phyloP scores from a whole-genome alignment of 2,113 vertebrate species.

The Cygnus buccinator region DNA sequence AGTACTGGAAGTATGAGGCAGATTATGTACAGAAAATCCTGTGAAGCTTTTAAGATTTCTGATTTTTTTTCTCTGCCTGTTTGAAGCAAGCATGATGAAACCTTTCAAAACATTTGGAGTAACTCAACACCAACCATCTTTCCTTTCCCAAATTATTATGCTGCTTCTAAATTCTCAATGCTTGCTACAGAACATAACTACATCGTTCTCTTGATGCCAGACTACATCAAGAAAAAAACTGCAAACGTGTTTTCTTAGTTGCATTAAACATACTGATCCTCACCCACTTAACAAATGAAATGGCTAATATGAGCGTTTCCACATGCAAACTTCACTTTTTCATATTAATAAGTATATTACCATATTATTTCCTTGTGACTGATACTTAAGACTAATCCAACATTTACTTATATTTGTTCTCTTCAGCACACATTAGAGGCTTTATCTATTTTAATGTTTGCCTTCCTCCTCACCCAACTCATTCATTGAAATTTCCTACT shows the following conservation, averaged over 20 bases:
- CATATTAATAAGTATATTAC: not conserved
- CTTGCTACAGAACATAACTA: not conserved
- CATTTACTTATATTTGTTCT: not conserved
- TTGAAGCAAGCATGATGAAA: constrained; percentile 32
- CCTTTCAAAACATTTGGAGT: constrained; percentile 60
- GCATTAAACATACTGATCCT: not conserved
- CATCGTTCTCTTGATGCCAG: not conserved
- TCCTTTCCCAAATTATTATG: constrained; percentile 22
- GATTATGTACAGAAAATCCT: not conserved
- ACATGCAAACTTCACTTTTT: not conserved
- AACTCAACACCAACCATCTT: constrained; percentile 48
- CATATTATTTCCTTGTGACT: not conserved
- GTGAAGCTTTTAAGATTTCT: not conserved
- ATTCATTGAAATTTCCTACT: not conserved
- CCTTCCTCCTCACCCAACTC: not conserved
- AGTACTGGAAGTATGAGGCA: not conserved
- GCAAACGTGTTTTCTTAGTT: not conserved
- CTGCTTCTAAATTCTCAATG: constrained; percentile 26
- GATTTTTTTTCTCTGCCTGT: not conserved
- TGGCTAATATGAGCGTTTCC: not conserved
- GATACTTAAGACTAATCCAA: not conserved
- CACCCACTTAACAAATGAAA: not conserved
- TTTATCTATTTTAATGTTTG: not conserved
- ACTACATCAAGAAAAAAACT: not conserved
- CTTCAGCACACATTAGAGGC: not conserved